These are phyloP conservation scores for Zaprionus taronus DNA, from an alignment of 1,140 invertebrate species.

Conservation along the genomic window DNA sequence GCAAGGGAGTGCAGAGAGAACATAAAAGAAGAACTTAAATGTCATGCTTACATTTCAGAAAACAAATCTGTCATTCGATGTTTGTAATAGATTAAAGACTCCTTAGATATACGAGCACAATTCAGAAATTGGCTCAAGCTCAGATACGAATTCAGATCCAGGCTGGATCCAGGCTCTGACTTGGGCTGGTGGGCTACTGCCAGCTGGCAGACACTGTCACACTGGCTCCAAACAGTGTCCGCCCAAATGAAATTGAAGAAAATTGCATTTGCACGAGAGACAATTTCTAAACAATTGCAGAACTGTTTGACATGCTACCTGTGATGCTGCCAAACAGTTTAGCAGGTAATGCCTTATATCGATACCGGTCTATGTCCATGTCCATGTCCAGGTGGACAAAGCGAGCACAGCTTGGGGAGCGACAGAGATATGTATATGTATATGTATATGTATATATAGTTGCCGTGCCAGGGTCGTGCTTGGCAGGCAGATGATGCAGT, in stretches of 20 bases:
- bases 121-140: slow-evolving; percentile 20
- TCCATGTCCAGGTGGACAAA: slow-evolving; percentile 18
- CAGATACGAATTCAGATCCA: not conserved
- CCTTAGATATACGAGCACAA: slow-evolving; percentile 37
- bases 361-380: slow-evolving; percentile 57
- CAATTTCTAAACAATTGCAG: slow-evolving; percentile 83
- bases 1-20: slow-evolving; percentile 39
- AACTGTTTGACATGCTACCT: slow-evolving; percentile 81
- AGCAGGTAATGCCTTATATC: slow-evolving; percentile 83
- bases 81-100: slow-evolving; percentile 78
- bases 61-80: slow-evolving; percentile 75
- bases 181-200: slow-evolving; percentile 36
- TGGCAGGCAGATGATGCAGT: slow-evolving; percentile 79
- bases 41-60: slow-evolving; percentile 71
- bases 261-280: slow-evolving; percentile 83
- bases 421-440: not conserved
- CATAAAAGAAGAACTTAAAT: slow-evolving; percentile 65
- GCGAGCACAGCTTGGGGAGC: not conserved
- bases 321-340: slow-evolving; percentile 81
- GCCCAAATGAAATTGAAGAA: slow-evolving; percentile 83
- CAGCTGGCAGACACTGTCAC: slow-evolving; percentile 63
- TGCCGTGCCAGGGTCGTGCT: slow-evolving; percentile 31
- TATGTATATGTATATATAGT: slow-evolving; percentile 20
- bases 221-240: slow-evolving; percentile 43
- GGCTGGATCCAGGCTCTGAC: not conserved